phyloP scores from a whole-genome alignment of 1,140 invertebrate species.

The Drosophila melanogaster region DNA sequence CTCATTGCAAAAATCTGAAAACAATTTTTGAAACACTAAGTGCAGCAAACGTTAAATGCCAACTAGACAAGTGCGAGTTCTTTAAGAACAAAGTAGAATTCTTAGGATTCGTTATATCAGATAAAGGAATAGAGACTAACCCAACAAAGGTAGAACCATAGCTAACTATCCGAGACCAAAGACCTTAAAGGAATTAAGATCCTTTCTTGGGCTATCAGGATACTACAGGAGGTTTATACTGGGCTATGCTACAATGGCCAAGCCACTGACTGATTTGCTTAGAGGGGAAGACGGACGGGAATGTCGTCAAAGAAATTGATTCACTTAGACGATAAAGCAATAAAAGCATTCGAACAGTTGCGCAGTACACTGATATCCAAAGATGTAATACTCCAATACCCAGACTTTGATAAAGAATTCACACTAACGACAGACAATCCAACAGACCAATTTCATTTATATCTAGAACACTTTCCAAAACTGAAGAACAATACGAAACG shows the following conservation, averaged over 20 bases:
- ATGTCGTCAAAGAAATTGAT: too few relatives aligned
- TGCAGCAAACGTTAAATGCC: background rate
- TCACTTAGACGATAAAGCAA: background rate
- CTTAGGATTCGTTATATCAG: background rate
- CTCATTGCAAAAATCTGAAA: background rate
- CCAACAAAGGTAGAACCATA: background rate
- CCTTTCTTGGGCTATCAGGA: background rate
- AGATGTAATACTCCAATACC: too few relatives aligned
- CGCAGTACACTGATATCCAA: too few relatives aligned
- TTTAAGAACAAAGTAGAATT: background rate
- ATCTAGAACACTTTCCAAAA: background rate
- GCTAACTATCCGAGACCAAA: background rate
- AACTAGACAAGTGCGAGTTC: background rate
- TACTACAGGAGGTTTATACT: background rate
- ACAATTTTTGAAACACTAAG: slow-evolving; percentile 1
- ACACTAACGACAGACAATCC: background rate
- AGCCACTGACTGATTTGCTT: background rate
- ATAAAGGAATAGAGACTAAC: background rate
- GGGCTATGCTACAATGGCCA: background rate
- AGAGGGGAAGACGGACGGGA: background rate
- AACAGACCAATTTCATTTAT: background rate
- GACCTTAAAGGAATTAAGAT: background rate
- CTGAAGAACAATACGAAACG: background rate
- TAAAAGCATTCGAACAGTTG: background rate
- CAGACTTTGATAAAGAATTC: background rate